Evolutionary conservation across 2,888 invertebrate species (phyloP), one percentile per base, ranked within the genome.

Genomic region (Augochlorella aurata): DNA sequence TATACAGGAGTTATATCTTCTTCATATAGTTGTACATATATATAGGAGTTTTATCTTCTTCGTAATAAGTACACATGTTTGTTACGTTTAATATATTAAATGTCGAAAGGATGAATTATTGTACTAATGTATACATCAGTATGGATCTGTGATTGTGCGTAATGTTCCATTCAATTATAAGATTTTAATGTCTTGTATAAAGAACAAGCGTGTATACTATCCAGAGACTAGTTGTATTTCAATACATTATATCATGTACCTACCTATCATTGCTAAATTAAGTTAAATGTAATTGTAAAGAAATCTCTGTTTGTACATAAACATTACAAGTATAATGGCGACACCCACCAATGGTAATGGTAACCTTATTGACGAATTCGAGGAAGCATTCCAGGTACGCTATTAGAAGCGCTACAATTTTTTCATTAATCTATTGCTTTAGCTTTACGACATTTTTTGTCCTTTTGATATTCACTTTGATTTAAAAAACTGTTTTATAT

Each of bases 331-430:
- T 77, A 82, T 80, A 81, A 97, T 97, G 97, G 96, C 97, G 92
- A 96, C 97, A 82, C 96, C 97, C 82, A 96, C 97, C 80, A 97
- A 97, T 92, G 97, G 97, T 82, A 96, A 96, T 93, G 97, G 97
- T 65, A 98, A 97, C 94, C 94, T 98, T 74, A 97, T 98, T 74
- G 98, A 98, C 92, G 98, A 98, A 94, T 97, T 98, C 91, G 98
- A 98, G 94, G 97, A 98, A 94, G 97, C 97, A 4, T 98, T 98
- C 94, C 97, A 98, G 95, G 97, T 97, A 94, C 93, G 91, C 73
- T 10, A 29, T 14, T n/a, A 45, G 4, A 58, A 18, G 2, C 38
- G 47, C 61, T 52, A 7, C 21, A 4, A 47, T 29, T n/a, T 8
- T 2, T 47, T 47, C 1, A 2, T 4, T 38, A 29, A 38, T 61